Base-by-base conservation (phyloP, 1,140 invertebrate genomes). In the Aphaenogaster rudis region DNA sequence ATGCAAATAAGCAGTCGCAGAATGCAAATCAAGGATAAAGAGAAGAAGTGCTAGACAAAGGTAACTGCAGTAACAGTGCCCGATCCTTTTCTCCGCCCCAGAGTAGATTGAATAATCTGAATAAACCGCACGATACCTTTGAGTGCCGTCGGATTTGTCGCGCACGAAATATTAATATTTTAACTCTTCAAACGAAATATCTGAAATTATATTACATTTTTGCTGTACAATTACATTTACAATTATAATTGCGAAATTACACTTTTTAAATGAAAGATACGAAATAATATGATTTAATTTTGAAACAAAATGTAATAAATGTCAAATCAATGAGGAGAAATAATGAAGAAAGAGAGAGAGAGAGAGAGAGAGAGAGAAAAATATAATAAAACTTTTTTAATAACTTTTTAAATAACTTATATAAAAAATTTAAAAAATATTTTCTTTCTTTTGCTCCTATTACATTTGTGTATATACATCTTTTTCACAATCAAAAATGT, bases 51-150 rank as follows among this genome's bases (percentile, higher is more conserved):
- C 28, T 17, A 48, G 80, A 84, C 54, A 84, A 84, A 84, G 48
- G 13, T 64, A 54, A 33, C 39, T 57, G 33, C 45, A 61, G 33
- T 50, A 61, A 63, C 69, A 76, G 4, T 50, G 48, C 66, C n/a
- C 28, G 54, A 63, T 63, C 54, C 13, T 84, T 84, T 76, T 74
- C 52, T 50, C 69, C 39, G 33, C n/a, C 17, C n/a, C 57, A 11
- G 80, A 76, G 57, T 84, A 76, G 57, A 84, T 84, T 76, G 42
- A 84, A 84, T 84, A 84, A 74, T 74, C 80, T 82, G 67, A 82
- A 74, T 84, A 76, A 76, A 61, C 54, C 69, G 69, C 54, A 28
- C 42, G 54, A 77, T 77, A 77, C 11, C 9, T 78, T 36, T 9
- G 69, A 74, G 69, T 36, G 11, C 21, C 8, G 33, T 84, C 33